Evolutionary conservation across 2,113 vertebrate genomes (phyloP).

Genomic region (Callorhinus ursinus): DNA sequence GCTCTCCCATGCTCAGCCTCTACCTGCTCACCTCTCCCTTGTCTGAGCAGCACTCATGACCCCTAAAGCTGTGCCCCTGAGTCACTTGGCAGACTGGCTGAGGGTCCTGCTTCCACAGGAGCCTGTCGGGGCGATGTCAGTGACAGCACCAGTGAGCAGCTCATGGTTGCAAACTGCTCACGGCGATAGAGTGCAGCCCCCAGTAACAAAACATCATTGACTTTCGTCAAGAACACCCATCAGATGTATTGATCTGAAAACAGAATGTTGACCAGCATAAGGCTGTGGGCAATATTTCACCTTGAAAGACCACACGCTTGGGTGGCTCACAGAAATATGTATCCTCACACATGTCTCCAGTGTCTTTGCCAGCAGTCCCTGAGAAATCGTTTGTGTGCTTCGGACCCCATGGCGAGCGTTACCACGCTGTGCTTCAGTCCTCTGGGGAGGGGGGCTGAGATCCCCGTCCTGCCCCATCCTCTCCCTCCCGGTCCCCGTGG

Average conservation of each 20-base stretch:
- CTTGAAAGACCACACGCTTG: not conserved
- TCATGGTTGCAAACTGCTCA: not conserved
- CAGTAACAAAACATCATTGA: not conserved
- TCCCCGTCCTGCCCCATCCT: not conserved
- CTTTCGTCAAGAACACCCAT: not conserved
- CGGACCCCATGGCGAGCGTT: not conserved
- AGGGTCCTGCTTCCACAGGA: not conserved
- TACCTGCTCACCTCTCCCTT: rapidly evolving
- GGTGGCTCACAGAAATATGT: not conserved
- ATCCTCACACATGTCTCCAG: not conserved
- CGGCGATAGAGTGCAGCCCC: rapidly evolving
- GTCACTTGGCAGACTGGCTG: not conserved
- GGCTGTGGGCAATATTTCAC: not conserved
- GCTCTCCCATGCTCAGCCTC: not conserved
- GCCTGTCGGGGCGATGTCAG: not conserved
- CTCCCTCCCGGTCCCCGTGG: rapidly evolving
- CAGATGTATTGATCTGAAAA: not conserved
- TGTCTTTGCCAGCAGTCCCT: not conserved
- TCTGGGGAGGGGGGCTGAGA: not conserved
- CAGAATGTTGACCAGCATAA: not conserved
- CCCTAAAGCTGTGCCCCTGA: not conserved
- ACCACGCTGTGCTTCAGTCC: not conserved
- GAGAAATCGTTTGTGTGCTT: not conserved
- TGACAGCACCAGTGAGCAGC: rapidly evolving
- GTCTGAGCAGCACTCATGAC: not conserved